Evolutionary conservation across 2,113 vertebrate species (phyloP), one percentile per base, ranked within the genome.

Genomic region (Oreochromis aureus): DNA sequence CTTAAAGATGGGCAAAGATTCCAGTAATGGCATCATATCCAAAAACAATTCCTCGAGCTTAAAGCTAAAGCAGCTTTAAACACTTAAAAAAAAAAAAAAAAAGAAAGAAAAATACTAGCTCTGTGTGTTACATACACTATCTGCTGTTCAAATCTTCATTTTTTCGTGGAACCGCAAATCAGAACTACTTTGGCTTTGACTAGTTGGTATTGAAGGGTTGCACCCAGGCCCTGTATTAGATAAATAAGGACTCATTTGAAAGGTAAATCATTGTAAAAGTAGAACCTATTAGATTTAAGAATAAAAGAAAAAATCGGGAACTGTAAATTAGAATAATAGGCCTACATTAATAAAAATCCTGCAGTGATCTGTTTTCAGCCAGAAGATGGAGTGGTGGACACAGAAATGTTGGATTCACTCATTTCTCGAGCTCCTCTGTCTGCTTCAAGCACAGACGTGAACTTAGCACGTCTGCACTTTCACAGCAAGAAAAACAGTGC

Each of bases 351-450:
- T 16, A 10, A 13, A 19, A 22, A 24, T 27, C n/a, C 13, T 27
- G 22, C 5, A 46, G 5, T 82, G 22, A 41, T 73, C 73, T 82
- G 71, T 3, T 46, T 8, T 10, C 83, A 54, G 81, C 92, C 93
- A 91, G 73, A 39, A 92, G 89, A 88, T 90, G 92, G 93, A 56
- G 91, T 16, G 58, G 4, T 76, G 56, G 46, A 13, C 61, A 5
- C 83, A 69, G 11, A 7, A 71, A 16, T 44, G 30, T 63, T 81
- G 30, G 34, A 9, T 54, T 56, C 15, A 51, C 2, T 58, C 7
- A 12, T 27, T 58, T 56, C 54, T 58, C 10, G 34, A 16, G 32
- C 22, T 39, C 11, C 78, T 82, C 30, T 66, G 41, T 8, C 18
- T 58, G n/a, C 19, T 55, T 22, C 19, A 12, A 73, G 12, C 12